A percentile compares a stretch with the other conserved stretches of the same genome.
Evolutionary conservation across 2,888 invertebrate species (phyloP).

Genomic region (Holacanthella duospinosa): DNA sequence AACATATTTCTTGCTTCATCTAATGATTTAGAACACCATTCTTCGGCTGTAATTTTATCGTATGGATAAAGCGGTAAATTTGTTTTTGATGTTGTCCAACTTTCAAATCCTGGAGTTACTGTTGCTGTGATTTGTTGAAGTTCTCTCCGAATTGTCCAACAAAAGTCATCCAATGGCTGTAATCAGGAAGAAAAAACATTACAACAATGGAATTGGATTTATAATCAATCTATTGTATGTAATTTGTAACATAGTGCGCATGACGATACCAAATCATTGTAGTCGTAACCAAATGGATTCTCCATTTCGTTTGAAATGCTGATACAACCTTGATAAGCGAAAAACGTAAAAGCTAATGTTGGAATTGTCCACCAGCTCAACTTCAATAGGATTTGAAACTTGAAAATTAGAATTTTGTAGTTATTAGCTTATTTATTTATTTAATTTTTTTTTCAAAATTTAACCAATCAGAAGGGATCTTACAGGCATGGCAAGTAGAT

Average conservation of each 20-base stretch:
- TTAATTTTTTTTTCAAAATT: neutral
- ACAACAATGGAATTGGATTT: no score
- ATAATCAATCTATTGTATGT: no score
- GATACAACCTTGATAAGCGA: constrained; percentile 30
- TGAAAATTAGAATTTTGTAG: neutral
- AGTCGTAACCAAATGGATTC: constrained; percentile 34
- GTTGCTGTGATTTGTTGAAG: neutral
- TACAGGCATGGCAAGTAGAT: neutral
- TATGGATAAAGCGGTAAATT: neutral
- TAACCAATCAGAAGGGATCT: neutral
- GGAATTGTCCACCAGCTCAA: constrained; percentile 29
- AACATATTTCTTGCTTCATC: neutral
- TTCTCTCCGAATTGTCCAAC: neutral
- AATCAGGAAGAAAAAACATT: no score
- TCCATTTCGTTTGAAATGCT: constrained; percentile 35
- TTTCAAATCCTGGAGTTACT: neutral
- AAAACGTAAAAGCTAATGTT: constrained; percentile 24
- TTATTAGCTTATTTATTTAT: no score
- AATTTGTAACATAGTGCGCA: no score
- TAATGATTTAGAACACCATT: neutral
- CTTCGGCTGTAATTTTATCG: neutral
- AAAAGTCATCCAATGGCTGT: neutral
- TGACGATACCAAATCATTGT: constrained; percentile 28
- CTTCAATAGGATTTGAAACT: constrained; percentile 13
- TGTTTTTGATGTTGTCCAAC: neutral